Percentiles rank a stretch among this genome's conserved stretches.
phyloP scores from a whole-genome alignment of 2,113 vertebrate genomes.

The Dolichotis patagonum region DNA sequence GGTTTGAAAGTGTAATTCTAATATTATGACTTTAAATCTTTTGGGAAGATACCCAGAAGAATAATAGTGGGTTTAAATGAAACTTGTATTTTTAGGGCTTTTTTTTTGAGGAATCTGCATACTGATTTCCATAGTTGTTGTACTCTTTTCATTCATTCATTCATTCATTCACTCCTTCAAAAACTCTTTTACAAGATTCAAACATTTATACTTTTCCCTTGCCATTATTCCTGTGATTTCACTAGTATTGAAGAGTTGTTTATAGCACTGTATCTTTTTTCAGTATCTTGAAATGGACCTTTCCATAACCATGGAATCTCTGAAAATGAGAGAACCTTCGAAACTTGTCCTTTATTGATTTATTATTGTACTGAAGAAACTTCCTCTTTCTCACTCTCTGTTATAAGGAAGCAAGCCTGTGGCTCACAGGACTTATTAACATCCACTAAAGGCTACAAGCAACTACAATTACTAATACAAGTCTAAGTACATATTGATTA shows the following conservation, averaged over 20 bases:
- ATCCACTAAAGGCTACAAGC: background rate
- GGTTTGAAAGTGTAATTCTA: background rate
- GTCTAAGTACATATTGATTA: slow-evolving; percentile 55
- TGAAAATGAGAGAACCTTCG: slow-evolving; percentile 21
- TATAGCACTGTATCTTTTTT: background rate
- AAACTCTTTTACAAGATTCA: background rate
- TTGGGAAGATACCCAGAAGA: background rate
- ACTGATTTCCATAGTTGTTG: background rate
- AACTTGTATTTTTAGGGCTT: background rate
- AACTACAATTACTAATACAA: slow-evolving; percentile 31
- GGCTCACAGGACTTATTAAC: background rate
- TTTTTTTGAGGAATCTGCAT: background rate
- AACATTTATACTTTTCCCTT: background rate
- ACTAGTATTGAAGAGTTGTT: slow-evolving; percentile 38
- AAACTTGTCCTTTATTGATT: slow-evolving; percentile 45
- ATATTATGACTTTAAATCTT: background rate
- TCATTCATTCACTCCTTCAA: background rate
- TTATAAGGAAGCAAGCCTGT: slow-evolving; percentile 55
- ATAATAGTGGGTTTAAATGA: background rate
- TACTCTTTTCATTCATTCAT: background rate
- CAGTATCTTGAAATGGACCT: background rate
- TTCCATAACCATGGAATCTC: slow-evolving; percentile 24
- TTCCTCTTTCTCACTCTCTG: background rate
- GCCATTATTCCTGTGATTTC: background rate
- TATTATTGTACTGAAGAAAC: slow-evolving; percentile 37